Conservation (phyloP, 1,140 invertebrate genomes). For the Kradibia gibbosae region DNA sequence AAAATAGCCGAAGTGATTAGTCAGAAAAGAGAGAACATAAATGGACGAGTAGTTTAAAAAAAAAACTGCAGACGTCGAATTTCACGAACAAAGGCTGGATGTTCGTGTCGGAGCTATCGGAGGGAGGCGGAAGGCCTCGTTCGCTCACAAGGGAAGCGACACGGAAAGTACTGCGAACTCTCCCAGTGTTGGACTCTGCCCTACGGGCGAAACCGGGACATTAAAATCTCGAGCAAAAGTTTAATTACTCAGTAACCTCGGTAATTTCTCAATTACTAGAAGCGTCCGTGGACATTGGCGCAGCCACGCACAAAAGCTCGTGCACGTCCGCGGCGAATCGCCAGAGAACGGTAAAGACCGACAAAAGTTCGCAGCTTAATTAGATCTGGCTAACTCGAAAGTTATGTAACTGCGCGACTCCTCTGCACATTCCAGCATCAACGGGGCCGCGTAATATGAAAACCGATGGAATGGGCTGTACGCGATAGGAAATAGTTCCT, state of each 20-base stretch:
- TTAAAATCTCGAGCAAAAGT: neutral
- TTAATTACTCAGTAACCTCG: neutral
- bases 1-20: neutral
- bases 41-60: neutral
- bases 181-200: no score
- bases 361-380: constrained; percentile 25
- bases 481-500: neutral
- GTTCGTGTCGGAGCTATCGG: neutral
- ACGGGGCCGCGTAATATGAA: neutral
- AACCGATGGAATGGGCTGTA: neutral
- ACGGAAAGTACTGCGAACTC: no score
- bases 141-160: no score
- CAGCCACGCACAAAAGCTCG: no score
- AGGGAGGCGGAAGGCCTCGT: neutral
- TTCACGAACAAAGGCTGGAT: neutral
- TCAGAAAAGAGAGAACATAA: neutral
- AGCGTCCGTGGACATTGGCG: neutral
- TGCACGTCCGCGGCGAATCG: neutral
- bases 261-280: neutral
- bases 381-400: neutral
- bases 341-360: neutral
- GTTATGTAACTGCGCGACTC: neutral
- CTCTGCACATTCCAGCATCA: neutral
- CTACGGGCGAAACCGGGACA: neutral
- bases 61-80: neutral